phyloP scores from a whole-genome alignment of 2,888 invertebrate genomes.

The Athripsodes cinereus region DNA sequence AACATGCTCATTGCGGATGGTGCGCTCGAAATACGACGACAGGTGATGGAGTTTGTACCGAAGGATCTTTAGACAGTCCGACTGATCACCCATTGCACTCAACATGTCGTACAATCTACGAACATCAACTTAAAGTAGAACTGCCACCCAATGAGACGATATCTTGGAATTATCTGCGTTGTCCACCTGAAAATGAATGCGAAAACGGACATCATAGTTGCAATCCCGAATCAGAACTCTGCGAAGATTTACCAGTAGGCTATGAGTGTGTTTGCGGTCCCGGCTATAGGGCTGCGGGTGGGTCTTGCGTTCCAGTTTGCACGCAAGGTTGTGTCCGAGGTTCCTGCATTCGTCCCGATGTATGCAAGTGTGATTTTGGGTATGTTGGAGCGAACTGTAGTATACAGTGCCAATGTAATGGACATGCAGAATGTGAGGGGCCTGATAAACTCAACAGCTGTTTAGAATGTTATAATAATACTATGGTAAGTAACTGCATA shows the following conservation, averaged over 20 bases:
- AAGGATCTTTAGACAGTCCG: conserved; percentile 75
- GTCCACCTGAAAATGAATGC: conserved; percentile 93
- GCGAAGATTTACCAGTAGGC: conserved; percentile 74
- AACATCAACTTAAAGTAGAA: conserved; percentile 34
- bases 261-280: conserved; percentile 81
- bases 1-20: conserved; percentile 92
- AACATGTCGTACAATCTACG: conserved; percentile 52
- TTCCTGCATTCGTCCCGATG: conserved; percentile 73
- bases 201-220: conserved; percentile 87
- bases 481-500: conserved; percentile 70
- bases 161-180: conserved; percentile 83
- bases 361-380: conserved; percentile 88
- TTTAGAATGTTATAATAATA: conserved; percentile 82
- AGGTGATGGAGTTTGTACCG: conserved; percentile 81
- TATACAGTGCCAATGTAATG: conserved; percentile 91
- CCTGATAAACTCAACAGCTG: conserved; percentile 80
- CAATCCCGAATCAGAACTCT: conserved; percentile 78
- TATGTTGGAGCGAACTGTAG: conserved; percentile 93
- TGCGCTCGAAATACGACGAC: conserved; percentile 65
- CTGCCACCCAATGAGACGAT: conserved; percentile 50
- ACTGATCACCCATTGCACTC: conserved; percentile 52
- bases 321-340: conserved; percentile 82
- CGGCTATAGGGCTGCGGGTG: conserved; percentile 58
- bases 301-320: conserved; percentile 74
- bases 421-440: conserved; percentile 86